These are phyloP conservation scores for Pleuronectes platessa DNA, from an alignment of 2,113 vertebrate species.

Conservation along the genomic window DNA sequence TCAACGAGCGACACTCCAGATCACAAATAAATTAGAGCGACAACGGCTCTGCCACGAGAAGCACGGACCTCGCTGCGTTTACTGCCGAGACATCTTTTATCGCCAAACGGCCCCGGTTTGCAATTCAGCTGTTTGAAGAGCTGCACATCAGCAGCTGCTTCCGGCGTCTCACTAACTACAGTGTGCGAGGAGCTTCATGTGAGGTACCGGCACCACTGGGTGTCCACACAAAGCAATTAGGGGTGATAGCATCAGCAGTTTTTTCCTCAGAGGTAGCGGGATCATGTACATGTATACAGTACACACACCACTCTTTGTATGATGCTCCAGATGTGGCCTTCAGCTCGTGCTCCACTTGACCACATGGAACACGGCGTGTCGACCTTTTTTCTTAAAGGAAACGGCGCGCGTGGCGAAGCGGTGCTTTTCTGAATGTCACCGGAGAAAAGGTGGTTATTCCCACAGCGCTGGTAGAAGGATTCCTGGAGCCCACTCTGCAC, in stretches of 20 bases:
- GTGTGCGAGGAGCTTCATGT: constrained; percentile 5
- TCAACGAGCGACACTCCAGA: neutral
- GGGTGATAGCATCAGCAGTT: constrained; percentile 37
- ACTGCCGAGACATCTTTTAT: neutral
- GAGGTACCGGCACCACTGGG: constrained; percentile 7
- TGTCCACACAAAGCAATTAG: constrained; percentile 52
- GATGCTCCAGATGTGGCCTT: constrained; percentile 61
- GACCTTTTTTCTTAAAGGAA: constrained; percentile 11
- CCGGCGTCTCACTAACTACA: constrained; percentile 8
- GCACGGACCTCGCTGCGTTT: neutral
- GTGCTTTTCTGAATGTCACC: constrained; percentile 33
- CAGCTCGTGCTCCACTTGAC: constrained; percentile 40
- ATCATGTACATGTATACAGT: constrained; percentile 26
- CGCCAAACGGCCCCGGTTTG: neutral
- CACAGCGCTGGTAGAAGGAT: constrained; percentile 21
- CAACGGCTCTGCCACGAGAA: neutral
- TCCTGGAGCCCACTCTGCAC: constrained; percentile 38
- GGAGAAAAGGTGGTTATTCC: constrained; percentile 31
- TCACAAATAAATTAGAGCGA: neutral
- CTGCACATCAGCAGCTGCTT: constrained; percentile 38
- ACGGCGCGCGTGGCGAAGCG: neutral
- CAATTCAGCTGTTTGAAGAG: constrained; percentile 16
- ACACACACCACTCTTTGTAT: constrained; percentile 45
- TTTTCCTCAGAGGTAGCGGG: constrained; percentile 15
- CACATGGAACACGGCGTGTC: constrained; percentile 34